phyloP scores from a whole-genome alignment of 2,113 vertebrate species.

The Neodontobutis hainanensis region DNA sequence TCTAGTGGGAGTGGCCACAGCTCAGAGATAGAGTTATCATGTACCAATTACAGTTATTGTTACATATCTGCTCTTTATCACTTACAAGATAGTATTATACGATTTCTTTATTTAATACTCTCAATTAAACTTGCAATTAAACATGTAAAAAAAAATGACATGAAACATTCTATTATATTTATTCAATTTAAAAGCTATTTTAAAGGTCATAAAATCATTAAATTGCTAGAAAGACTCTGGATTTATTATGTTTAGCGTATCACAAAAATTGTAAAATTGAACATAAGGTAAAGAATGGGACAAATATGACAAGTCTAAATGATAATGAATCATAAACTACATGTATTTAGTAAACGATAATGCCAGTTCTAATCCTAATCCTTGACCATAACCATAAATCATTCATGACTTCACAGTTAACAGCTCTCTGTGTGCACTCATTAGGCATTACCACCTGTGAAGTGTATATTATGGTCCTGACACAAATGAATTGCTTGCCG shows the following conservation, averaged over 20 bases:
- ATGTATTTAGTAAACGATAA: constrained; percentile 3
- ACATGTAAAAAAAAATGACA: too few relatives aligned
- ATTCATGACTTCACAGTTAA: constrained; percentile 52
- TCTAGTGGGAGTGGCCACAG: constrained; percentile 8
- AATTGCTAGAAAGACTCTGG: too few relatives aligned
- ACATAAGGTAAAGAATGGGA: too few relatives aligned
- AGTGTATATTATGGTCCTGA: constrained; percentile 42
- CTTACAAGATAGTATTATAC: too few relatives aligned
- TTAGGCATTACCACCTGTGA: constrained; percentile 49
- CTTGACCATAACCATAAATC: constrained; percentile 50
- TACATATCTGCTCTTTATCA: background rate
- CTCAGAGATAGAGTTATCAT: background rate
- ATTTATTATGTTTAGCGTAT: too few relatives aligned
- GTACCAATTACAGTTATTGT: background rate
- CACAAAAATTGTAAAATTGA: too few relatives aligned
- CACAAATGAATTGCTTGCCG: constrained; percentile 39
- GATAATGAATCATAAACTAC: background rate
- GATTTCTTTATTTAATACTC: too few relatives aligned
- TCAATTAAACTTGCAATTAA: too few relatives aligned
- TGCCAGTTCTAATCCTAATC: constrained; percentile 13
- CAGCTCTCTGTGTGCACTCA: constrained; percentile 51
- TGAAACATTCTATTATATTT: too few relatives aligned
- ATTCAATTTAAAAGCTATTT: too few relatives aligned
- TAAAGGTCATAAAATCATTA: too few relatives aligned
- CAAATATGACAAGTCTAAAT: background rate